Conservation (phyloP, 2,888 invertebrate genomes). For the Sericinus montela region DNA sequence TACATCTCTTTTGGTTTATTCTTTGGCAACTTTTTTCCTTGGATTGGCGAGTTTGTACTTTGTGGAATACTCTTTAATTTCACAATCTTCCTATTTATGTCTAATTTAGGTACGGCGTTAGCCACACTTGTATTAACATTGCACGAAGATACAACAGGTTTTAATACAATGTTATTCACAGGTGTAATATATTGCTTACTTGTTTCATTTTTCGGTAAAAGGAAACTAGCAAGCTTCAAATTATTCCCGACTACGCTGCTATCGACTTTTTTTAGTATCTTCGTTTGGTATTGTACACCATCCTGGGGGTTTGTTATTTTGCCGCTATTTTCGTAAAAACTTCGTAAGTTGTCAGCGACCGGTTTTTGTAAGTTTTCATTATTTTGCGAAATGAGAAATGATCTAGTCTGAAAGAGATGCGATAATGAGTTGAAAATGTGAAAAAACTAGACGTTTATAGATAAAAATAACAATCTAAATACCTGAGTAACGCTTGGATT, state of each 20-base stretch:
- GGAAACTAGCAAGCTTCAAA: constrained; percentile 63
- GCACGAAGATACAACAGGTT: constrained; percentile 40
- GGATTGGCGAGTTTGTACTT: constrained; percentile 25
- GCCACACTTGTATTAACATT: constrained; percentile 25
- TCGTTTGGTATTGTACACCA: constrained; percentile 40
- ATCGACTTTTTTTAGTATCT: constrained; percentile 49
- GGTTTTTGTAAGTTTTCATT: constrained; percentile 46
- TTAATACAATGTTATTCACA: constrained; percentile 37
- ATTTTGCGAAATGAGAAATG: constrained; percentile 52
- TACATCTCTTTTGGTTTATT: constrained; percentile 67
- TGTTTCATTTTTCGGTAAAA: constrained; percentile 54
- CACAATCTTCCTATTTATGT: constrained; percentile 63
- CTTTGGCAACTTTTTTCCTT: constrained; percentile 60
- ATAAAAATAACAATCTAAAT: constrained; percentile 33
- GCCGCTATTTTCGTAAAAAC: constrained; percentile 72
- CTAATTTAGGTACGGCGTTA: constrained; percentile 49
- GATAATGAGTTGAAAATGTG: constrained; percentile 19
- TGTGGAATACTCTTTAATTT: constrained; percentile 53
- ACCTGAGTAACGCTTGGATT: constrained; percentile 65
- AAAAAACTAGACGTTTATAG: constrained; percentile 18
- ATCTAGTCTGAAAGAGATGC: constrained; percentile 48
- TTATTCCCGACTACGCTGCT: constrained; percentile 52
- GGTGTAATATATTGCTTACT: constrained; percentile 29
- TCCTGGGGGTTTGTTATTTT: constrained; percentile 55
- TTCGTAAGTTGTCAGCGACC: constrained; percentile 65